A percentile compares a stretch with the other conserved stretches of the same genome.
These are phyloP conservation scores for Oryzaephilus surinamensis DNA, from an alignment of 1,140 invertebrate species.

Conservation along the genomic window DNA sequence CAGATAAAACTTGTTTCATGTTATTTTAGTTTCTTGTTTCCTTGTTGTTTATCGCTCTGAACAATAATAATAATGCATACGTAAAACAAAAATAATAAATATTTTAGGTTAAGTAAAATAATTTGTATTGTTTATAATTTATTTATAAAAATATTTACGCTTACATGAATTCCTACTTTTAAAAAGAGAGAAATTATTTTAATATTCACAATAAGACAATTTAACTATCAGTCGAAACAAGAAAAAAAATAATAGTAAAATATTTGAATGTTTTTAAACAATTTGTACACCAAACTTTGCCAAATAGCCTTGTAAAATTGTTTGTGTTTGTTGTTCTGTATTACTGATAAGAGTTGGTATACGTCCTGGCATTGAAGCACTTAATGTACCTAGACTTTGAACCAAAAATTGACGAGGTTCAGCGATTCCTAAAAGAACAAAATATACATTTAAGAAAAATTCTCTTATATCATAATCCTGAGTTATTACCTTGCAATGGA, in stretches of 20 bases:
- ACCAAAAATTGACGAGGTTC: constrained; percentile 63
- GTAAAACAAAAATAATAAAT: too few relatives aligned
- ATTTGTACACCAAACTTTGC: constrained; percentile 32
- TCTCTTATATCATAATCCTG: neutral
- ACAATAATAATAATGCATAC: too few relatives aligned
- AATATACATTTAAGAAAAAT: constrained; percentile 8
- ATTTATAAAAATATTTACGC: neutral
- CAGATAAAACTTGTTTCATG: too few relatives aligned
- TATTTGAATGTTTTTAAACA: constrained; percentile 20
- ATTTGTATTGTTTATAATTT: too few relatives aligned
- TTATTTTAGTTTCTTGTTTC: too few relatives aligned
- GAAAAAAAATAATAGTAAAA: neutral
- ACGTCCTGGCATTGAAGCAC: constrained; percentile 48
- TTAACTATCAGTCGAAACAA: neutral
- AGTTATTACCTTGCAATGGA: constrained; percentile 41
- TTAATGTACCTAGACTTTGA: constrained; percentile 54
- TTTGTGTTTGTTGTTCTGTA: constrained; percentile 26
- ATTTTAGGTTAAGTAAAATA: too few relatives aligned
- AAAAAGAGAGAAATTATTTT: neutral
- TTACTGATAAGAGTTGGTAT: constrained; percentile 40
- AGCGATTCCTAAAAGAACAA: constrained; percentile 41
- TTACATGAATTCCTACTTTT: neutral
- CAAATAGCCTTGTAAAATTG: constrained; percentile 30
- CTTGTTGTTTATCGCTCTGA: too few relatives aligned
- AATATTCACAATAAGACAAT: neutral